Conservation (phyloP, 2,888 invertebrate species). For the Balanococcus diminutus region DNA sequence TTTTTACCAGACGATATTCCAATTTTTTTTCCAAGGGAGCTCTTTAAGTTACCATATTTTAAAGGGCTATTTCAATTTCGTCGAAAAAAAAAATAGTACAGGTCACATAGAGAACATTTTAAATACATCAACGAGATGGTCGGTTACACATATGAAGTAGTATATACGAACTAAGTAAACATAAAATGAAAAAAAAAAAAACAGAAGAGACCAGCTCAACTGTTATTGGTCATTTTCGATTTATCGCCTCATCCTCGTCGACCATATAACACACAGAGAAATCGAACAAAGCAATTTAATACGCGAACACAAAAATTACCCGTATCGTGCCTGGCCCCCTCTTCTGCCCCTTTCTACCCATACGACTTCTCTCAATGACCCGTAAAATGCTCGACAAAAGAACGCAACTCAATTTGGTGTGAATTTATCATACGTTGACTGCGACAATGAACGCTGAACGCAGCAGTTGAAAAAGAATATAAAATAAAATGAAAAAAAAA, state of each 20-base stretch:
- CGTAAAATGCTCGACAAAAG: not conserved
- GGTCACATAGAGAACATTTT: not conserved
- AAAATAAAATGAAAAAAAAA: not conserved
- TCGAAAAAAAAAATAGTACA: not conserved
- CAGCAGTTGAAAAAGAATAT: not conserved
- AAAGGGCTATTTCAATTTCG: constrained; percentile 24
- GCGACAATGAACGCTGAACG: not conserved
- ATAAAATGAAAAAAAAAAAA: not conserved
- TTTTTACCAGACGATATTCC: constrained; percentile 15
- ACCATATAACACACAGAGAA: not conserved
- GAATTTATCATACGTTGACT: not conserved
- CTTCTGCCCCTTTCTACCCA: not conserved
- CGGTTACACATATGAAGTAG: not conserved
- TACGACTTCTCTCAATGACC: not conserved
- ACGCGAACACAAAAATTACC: constrained; percentile 18
- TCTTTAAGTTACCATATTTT: constrained; percentile 23
- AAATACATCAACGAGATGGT: not conserved
- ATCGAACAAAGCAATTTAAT: constrained; percentile 31
- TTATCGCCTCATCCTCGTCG: not conserved
- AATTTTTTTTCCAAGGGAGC: not conserved
- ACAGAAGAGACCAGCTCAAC: not conserved
- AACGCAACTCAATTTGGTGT: constrained; percentile 14
- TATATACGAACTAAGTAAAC: not conserved
- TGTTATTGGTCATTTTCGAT: constrained; percentile 8
- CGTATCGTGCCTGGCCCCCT: not conserved